Evolutionary conservation across 2,888 invertebrate genomes (phyloP).

Genomic region (Mythimna vitellina): DNA sequence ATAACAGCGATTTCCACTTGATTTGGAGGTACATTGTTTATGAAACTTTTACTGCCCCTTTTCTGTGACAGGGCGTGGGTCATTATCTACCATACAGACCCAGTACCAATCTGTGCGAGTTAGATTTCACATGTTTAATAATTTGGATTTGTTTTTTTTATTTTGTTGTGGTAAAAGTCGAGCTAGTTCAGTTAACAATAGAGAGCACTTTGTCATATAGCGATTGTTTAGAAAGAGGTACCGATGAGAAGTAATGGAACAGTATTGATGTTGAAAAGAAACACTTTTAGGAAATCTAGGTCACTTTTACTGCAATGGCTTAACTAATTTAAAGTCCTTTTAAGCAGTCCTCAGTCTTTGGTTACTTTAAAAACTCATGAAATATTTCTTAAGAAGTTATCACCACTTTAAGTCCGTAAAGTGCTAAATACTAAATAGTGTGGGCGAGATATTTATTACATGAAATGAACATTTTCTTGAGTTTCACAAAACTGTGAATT

Average conservation of each 20-base stretch:
- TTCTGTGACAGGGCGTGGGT: background rate
- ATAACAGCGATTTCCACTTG: background rate
- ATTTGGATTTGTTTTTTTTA: too few relatives aligned
- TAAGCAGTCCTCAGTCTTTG: background rate
- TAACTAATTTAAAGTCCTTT: background rate
- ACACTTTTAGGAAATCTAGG: background rate
- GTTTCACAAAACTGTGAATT: constrained; percentile 1
- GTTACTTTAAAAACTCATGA: background rate
- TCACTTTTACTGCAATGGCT: background rate
- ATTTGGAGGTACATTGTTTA: background rate
- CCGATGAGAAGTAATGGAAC: background rate
- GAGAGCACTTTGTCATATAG: background rate
- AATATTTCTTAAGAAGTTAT: constrained; percentile 3
- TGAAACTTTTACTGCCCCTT: background rate
- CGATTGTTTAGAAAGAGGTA: background rate
- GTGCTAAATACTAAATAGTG: constrained; percentile 31
- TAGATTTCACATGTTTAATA: background rate
- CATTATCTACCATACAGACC: background rate
- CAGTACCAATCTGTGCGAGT: background rate
- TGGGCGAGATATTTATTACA: constrained; percentile 10
- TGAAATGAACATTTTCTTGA: constrained; percentile 22
- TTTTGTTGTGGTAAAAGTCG: background rate
- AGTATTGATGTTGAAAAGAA: background rate
- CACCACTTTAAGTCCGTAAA: constrained; percentile 9
- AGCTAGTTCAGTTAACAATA: background rate